Evolutionary conservation across 2,797 vertebrate genomes (phyloP), one percentile per base, ranked within the genome.

Genomic region (Sorex maritimensis): DNA sequence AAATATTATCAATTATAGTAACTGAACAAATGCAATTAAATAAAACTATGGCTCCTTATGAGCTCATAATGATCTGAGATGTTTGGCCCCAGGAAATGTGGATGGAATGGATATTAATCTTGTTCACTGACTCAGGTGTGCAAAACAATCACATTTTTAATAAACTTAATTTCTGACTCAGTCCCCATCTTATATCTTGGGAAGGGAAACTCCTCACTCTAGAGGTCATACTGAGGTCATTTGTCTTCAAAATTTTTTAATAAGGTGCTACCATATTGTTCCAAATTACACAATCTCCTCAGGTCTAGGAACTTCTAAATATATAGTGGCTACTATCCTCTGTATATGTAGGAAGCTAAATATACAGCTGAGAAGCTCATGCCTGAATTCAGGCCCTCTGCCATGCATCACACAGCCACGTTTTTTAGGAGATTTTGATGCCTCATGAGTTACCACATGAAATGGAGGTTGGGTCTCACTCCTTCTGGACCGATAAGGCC

Each of bases 21-120:
- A 96, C 96, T 93, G 94, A 96, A 94, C 86, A 96, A 96, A 97
- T 96, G 65, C 91, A 95, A 97, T 97, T 96, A 97, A 97, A 94
- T 95, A 93, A 96, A 96, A 95, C 94, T 94, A 96, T 95, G 87
- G 88, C 78, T 97, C 46, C 85, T 95, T 79, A 55, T 96, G 93
- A 93, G 84, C 87, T 80, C 80, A 92, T 97, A 97, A 97, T 81
- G 82, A 95, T 90, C 92, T 93, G 49, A 95, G 91, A 97, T 83
- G 81, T 96, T 97, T 93, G 91, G 92, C 91, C 96, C 96, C 96
- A 97, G 96, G 96, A 96, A 97, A 97, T 96, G 95, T 80, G 86
- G 85, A 95, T 79, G 92, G 71, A 95, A 80, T 80, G 72, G 77
- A 82, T 79, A 95, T 97, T 95, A 75, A 95, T 97, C 91, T 95